Conservation (phyloP, 2,888 invertebrate species). For the Sericinus montela region DNA sequence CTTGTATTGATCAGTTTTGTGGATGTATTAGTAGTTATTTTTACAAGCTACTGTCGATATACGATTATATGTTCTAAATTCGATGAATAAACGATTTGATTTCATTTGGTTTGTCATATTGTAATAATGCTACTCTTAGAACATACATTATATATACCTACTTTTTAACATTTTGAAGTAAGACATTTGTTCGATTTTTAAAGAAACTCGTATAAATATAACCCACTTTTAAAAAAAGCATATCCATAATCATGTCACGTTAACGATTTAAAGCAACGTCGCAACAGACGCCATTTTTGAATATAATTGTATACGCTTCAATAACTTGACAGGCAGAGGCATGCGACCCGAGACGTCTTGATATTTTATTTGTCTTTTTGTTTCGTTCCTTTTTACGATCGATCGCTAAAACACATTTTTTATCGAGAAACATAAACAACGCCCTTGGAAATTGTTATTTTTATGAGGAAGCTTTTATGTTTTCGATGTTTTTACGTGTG, state of each 20-base stretch:
- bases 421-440: constrained; percentile 18
- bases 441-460: constrained; percentile 12
- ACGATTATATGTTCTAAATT: too few species aligned
- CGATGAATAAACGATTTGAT: too few species aligned
- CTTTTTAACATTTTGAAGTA: too few species aligned
- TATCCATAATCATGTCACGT: constrained; percentile 13
- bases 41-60: too few species aligned
- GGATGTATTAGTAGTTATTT: too few species aligned
- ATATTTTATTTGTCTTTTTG: constrained; percentile 21
- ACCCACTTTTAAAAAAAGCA: neutral
- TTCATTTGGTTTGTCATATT: too few species aligned
- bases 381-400: constrained; percentile 18
- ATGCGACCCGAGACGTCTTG: constrained; percentile 23
- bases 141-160: too few species aligned
- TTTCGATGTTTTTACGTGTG: constrained; percentile 5
- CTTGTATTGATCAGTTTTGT: too few species aligned
- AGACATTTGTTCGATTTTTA: neutral
- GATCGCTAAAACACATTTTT: constrained; percentile 19
- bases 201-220: neutral
- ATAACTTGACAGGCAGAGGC: constrained; percentile 29
- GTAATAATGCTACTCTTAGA: too few species aligned
- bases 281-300: constrained; percentile 19
- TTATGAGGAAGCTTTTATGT: constrained; percentile 16
- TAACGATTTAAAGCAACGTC: constrained; percentile 14
- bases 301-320: constrained; percentile 33